These are phyloP conservation scores for Aquatica leii DNA, from an alignment of 2,888 invertebrate genomes.

Conservation along the genomic window DNA sequence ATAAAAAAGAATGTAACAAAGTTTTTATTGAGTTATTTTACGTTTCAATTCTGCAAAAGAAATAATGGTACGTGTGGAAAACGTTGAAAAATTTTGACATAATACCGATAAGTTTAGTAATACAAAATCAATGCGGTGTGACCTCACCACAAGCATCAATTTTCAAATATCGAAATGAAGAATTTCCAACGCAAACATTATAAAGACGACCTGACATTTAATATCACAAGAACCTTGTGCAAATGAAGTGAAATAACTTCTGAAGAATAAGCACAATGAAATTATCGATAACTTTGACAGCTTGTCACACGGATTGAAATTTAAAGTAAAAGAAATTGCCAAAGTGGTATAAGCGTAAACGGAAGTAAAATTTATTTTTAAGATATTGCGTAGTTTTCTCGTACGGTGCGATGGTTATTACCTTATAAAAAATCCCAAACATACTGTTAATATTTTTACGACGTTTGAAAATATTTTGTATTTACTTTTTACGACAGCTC, in stretches of 20 bases:
- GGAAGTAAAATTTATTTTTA: not conserved
- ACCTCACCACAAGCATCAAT: not conserved
- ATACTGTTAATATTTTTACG: too few species aligned
- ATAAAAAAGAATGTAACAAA: too few species aligned
- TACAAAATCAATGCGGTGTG: slow-evolving; percentile 5
- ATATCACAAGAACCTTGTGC: slow-evolving; percentile 17
- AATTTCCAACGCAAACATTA: slow-evolving; percentile 6
- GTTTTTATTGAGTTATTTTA: not conserved
- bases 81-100: slow-evolving; percentile 5
- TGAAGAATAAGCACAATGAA: slow-evolving; percentile 30
- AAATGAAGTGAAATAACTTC: slow-evolving; percentile 25
- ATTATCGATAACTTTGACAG: slow-evolving; percentile 27
- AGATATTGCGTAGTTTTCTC: too few species aligned
- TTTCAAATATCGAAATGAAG: slow-evolving; percentile 13
- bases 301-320: slow-evolving; percentile 17
- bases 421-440: too few species aligned
- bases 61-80: not conserved
- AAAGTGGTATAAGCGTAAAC: slow-evolving; percentile 16
- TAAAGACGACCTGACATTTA: slow-evolving; percentile 23
- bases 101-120: not conserved
- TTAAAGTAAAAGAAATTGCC: slow-evolving; percentile 12
- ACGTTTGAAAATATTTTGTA: too few species aligned
- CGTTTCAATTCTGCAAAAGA: not conserved
- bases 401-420: too few species aligned
- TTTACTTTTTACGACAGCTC: too few species aligned